Conservation (phyloP, 2,113 vertebrate genomes). For the Brienomyrus longianalis region DNA sequence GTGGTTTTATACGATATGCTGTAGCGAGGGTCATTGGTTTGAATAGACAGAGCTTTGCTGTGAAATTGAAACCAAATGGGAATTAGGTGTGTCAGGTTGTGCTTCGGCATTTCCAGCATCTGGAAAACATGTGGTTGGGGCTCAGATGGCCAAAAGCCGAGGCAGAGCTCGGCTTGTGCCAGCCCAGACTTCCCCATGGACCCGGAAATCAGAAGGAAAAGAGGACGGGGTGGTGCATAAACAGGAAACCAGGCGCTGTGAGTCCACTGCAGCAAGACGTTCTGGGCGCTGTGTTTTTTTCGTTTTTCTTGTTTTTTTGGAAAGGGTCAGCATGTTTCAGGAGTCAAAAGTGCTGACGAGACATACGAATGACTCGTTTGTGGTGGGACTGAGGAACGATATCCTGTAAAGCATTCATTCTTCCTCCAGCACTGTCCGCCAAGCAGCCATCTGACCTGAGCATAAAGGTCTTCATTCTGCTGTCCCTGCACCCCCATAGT, state of each 20-base stretch:
- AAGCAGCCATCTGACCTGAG: not conserved
- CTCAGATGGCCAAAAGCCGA: not conserved
- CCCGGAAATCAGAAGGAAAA: not conserved
- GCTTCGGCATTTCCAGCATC: not conserved
- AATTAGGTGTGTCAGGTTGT: not conserved
- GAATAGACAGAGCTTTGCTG: not conserved
- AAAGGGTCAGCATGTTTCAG: constrained; percentile 1
- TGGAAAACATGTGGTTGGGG: not conserved
- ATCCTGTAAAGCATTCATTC: not conserved
- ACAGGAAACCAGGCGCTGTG: not conserved
- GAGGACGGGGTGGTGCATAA: not conserved
- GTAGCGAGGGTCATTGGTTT: not conserved
- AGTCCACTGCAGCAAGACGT: not conserved
- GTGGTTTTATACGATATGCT: not conserved
- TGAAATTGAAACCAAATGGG: constrained; percentile 2
- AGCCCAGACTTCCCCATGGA: not conserved
- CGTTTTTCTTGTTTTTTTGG: not conserved
- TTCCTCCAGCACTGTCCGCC: not conserved
- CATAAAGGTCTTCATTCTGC: not conserved
- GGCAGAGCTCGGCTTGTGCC: not conserved
- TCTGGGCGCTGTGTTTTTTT: not conserved
- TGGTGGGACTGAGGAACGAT: not conserved
- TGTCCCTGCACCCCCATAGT: not conserved
- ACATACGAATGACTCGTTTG: not conserved
- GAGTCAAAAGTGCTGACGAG: not conserved